Evolutionary conservation across 2,113 vertebrate genomes (phyloP).

Genomic region (pig (Sus scrofa)): T2T-Sscrofa CM000820.6:58851001-58851500

Average conservation of each 20-base stretch:
- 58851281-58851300: not conserved
- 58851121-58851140: too few species aligned
- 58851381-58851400: not conserved
- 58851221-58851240: too few species aligned
- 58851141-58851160: too few species aligned
- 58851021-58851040: too few species aligned
- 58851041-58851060: too few species aligned
- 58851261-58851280: not conserved
- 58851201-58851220: too few species aligned
- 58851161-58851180: too few species aligned
- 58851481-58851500: constrained; percentile 15
- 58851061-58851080: too few species aligned
- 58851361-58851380: not conserved
- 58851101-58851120: too few species aligned
- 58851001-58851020: too few species aligned
- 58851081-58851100: too few species aligned
- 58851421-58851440: constrained; percentile 68
- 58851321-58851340: not conserved
- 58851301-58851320: not conserved
- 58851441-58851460: constrained; percentile 32
- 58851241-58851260: not conserved
- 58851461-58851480: not conserved
- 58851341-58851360: not conserved
- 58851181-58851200: too few species aligned
- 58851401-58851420: constrained; percentile 7